These are phyloP conservation scores for Staurois parvus DNA, from an alignment of 2,797 vertebrate genomes.

Conservation along the genomic window DNA sequence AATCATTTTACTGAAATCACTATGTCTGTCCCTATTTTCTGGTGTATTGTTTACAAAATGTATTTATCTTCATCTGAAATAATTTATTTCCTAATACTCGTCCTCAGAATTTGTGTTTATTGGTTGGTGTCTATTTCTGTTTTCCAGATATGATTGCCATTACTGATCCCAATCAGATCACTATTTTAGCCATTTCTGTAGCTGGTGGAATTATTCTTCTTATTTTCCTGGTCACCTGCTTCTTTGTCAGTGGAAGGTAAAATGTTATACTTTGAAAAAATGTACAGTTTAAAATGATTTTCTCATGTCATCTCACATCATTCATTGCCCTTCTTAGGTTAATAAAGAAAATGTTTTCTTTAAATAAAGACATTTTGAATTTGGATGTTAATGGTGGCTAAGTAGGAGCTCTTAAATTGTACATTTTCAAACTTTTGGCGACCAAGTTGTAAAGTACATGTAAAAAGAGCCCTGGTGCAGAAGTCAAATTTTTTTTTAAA, in stretches of 20 bases:
- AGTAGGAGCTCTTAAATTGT: background rate
- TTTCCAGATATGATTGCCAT: constrained; percentile 82
- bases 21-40: no score
- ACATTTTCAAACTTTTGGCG: background rate
- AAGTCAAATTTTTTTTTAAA: no score
- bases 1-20: no score
- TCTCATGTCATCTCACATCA: background rate
- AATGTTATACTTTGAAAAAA: background rate
- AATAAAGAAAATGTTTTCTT: no score
- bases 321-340: background rate
- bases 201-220: constrained; percentile 82
- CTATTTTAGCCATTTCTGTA: constrained; percentile 82
- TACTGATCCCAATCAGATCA: constrained; percentile 84
- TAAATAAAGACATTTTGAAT: background rate
- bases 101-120: background rate
- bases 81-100: background rate
- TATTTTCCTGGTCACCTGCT: constrained; percentile 85
- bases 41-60: no score
- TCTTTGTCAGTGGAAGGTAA: constrained; percentile 85
- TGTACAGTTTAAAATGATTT: background rate
- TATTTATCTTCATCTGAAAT: background rate
- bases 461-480: no score
- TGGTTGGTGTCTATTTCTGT: constrained; percentile 11
- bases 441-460: background rate
- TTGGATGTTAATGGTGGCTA: background rate